These are phyloP conservation scores for Chaetura pelagica DNA, from an alignment of 2,113 vertebrate genomes.

Conservation along the genomic window DNA sequence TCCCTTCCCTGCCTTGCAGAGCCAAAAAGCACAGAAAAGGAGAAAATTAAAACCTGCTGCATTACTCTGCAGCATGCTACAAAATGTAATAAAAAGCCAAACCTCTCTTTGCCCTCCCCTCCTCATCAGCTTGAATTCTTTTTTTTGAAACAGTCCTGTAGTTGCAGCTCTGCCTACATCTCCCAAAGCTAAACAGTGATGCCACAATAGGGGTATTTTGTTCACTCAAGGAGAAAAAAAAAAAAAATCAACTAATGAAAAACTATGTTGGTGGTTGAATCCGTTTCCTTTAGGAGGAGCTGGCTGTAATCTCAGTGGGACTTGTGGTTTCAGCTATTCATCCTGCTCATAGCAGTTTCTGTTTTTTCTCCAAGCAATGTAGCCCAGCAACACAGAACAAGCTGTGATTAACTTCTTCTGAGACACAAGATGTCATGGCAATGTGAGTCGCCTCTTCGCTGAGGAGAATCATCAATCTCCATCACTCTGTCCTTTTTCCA, in stretches of 20 bases:
- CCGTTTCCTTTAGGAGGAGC: constrained; percentile 65
- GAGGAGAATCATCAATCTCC: constrained; percentile 47
- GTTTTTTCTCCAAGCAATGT: constrained; percentile 71
- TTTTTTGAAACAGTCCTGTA: constrained; percentile 32
- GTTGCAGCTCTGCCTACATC: constrained; percentile 53
- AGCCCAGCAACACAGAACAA: constrained; percentile 72
- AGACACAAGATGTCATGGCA: constrained; percentile 47
- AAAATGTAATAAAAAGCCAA: constrained; percentile 41
- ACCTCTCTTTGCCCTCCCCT: constrained; percentile 7
- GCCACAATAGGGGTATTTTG: constrained; percentile 65
- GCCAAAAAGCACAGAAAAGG: constrained; percentile 32
- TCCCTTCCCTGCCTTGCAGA: neutral
- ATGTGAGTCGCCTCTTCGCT: neutral
- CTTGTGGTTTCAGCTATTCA: constrained; percentile 70
- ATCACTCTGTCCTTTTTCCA: neutral
- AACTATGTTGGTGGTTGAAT: constrained; percentile 66
- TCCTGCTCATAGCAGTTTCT: constrained; percentile 64
- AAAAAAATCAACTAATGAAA: constrained; percentile 67
- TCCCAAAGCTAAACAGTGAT: constrained; percentile 53
- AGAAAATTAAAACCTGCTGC: constrained; percentile 70
- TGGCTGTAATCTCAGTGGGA: constrained; percentile 70
- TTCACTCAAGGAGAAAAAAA: constrained; percentile 17
- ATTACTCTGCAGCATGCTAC: constrained; percentile 40
- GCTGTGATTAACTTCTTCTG: constrained; percentile 65
- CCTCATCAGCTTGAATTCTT: constrained; percentile 7